Evolutionary conservation across 2,113 vertebrate genomes (phyloP).

Genomic region (Ctenodactylus gundi): DNA sequence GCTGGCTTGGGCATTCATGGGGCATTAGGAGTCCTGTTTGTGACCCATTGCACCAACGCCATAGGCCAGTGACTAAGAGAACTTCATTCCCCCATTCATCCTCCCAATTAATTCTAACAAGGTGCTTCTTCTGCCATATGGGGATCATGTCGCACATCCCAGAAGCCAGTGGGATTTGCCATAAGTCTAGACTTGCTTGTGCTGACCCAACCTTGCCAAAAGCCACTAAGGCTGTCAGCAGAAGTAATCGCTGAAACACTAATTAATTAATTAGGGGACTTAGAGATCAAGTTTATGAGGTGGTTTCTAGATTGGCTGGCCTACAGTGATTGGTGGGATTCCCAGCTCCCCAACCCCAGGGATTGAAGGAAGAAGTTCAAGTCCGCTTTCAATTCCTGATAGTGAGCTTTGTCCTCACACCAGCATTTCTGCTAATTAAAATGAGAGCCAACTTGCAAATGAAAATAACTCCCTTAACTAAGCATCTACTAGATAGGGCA

Average conservation of each 20-base stretch:
- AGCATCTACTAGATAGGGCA: background rate
- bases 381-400: background rate
- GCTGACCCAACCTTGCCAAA: conserved; percentile 73
- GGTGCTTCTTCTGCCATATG: background rate
- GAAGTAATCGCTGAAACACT: conserved; percentile 50
- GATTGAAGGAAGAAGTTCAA: background rate
- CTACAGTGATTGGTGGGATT: background rate
- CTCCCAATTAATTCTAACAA: conserved; percentile 76
- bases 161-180: conserved; percentile 71
- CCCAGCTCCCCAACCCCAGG: background rate
- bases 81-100: background rate
- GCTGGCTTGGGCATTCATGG: background rate
- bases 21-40: conserved; percentile 15
- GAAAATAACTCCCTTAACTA: background rate
- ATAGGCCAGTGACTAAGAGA: conserved; percentile 15
- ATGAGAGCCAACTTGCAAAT: background rate
- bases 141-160: conserved; percentile 52
- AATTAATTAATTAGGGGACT: conserved; percentile 70
- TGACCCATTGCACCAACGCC: background rate
- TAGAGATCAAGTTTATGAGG: conserved; percentile 53
- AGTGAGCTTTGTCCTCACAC: conserved; percentile 20
- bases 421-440: background rate
- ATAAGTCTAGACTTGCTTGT: conserved; percentile 76
- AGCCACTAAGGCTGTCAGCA: conserved; percentile 70
- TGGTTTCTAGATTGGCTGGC: conserved; percentile 14